These are phyloP conservation scores for Habropoda laboriosa DNA, from an alignment of 1,140 invertebrate species.

Conservation along the genomic window DNA sequence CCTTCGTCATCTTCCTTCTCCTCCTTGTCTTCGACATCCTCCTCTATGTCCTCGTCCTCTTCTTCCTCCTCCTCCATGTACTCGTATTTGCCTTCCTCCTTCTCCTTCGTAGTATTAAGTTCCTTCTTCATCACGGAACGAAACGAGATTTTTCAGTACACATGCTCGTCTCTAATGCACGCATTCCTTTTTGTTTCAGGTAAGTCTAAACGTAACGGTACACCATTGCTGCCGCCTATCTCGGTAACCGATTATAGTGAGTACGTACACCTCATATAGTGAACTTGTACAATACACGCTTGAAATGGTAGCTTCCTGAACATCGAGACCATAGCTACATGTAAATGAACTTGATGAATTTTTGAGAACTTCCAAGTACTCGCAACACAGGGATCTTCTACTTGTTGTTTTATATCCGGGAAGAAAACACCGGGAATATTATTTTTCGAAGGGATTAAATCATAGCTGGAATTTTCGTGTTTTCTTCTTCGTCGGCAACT, in stretches of 20 bases:
- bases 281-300: conserved; percentile 11
- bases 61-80: too few species aligned
- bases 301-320: conserved; percentile 15
- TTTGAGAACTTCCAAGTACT: background rate
- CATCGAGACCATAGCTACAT: background rate
- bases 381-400: too few species aligned
- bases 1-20: too few species aligned
- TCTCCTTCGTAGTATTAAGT: too few species aligned
- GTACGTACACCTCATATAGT: conserved; percentile 7
- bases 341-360: conserved; percentile 9
- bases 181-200: conserved; percentile 60
- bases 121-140: background rate
- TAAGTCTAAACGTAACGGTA: conserved; percentile 62
- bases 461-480: too few species aligned
- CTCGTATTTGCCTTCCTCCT: too few species aligned
- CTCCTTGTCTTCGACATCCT: too few species aligned
- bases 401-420: too few species aligned
- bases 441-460: too few species aligned
- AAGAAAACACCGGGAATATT: too few species aligned
- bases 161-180: conserved; percentile 34
- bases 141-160: conserved; percentile 22
- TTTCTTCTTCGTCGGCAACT: too few species aligned
- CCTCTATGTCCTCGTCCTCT: too few species aligned
- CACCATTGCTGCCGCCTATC: conserved; percentile 43
- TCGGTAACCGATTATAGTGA: conserved; percentile 37